phyloP scores from a whole-genome alignment of 1,140 invertebrate genomes.

The Ladona fulva region DNA sequence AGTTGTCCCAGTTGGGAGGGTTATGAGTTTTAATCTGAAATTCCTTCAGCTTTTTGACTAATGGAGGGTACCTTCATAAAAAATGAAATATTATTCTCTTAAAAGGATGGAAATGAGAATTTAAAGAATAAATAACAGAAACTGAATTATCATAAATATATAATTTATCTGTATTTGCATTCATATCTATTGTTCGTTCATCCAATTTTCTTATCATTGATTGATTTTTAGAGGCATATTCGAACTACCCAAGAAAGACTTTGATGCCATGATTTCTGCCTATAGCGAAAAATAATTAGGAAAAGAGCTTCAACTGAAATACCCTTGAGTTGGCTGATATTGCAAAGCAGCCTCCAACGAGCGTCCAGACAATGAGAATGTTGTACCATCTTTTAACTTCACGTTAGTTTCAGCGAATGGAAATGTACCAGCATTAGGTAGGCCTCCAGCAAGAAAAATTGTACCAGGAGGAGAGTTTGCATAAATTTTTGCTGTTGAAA shows the following conservation, averaged over 20 bases:
- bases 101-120: too few relatives aligned
- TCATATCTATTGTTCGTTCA: too few relatives aligned
- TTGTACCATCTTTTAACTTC: conserved; percentile 48
- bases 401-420: conserved; percentile 59
- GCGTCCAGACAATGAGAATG: conserved; percentile 44
- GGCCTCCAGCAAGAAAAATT: conserved; percentile 38
- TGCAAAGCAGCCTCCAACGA: conserved; percentile 56
- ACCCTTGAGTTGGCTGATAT: conserved; percentile 66
- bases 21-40: conserved; percentile 54
- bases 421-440: conserved; percentile 63
- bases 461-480: conserved; percentile 32
- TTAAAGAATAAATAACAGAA: neutral
- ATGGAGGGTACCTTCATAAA: conserved; percentile 42
- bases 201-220: too few relatives aligned
- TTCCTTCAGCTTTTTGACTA: conserved; percentile 51
- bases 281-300: too few relatives aligned
- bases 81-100: neutral
- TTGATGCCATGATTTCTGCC: too few relatives aligned
- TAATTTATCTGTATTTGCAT: neutral
- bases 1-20: conserved; percentile 51
- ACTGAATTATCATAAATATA: neutral
- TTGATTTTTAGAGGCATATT: too few relatives aligned
- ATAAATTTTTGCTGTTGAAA: conserved; percentile 28
- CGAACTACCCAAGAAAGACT: too few relatives aligned
- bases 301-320: conserved; percentile 11